Base-by-base conservation (phyloP, 23 tunicate genomes). In the Clavelina lepadiformis region DNA sequence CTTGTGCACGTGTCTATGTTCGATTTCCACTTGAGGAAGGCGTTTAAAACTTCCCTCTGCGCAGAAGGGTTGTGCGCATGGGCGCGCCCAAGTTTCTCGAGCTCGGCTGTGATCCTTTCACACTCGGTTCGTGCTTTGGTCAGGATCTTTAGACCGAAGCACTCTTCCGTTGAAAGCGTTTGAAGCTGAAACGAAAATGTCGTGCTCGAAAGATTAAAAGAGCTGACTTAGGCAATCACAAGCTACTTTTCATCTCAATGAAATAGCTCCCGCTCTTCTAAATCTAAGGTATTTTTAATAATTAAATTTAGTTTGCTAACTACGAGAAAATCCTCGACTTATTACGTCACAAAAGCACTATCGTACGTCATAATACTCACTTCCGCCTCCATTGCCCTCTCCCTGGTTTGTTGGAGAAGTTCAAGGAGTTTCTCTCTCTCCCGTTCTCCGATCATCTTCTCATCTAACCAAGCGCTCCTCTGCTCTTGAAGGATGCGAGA, bases 391-490 rank as follows among this genome's bases (percentile, higher is more conserved):
- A 76, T 8, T 2, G 28, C 53, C 22, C 77, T 35, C 24, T 37
- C 15, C 20, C 28, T 56, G 51, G 47, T 56, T 6, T 35, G 28
- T 19, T 56, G 65, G 13, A 57, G 54, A 20, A 30, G 25, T 3
- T 8, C 6, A 21, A 6, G 21, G 6, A 72, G 54, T 20, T 23
- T 37, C 20, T 58, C 67, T 22, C 50, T 59, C 58, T 72, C 78
- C 3, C 56, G 37, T 15, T 46, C 21, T 28, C 13, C 38, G 24
- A 29, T 18, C 41, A 58, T 35, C 41, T 59, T 58, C 5, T 58
- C 54, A 3, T 72, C 78, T 57, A 58, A 30, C 78, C 65, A 72
- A 3, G 31, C 29, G 58, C 24, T 46, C 57, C 78, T 58, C 57
- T 58, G 56, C 31, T 46, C 58, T 28, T 72, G 78, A 38, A 51